A percentile compares a stretch with the other conserved stretches of the same genome.
Evolutionary conservation across 2,113 vertebrate species (phyloP).

Genomic region (Percopsis transmontana): DNA sequence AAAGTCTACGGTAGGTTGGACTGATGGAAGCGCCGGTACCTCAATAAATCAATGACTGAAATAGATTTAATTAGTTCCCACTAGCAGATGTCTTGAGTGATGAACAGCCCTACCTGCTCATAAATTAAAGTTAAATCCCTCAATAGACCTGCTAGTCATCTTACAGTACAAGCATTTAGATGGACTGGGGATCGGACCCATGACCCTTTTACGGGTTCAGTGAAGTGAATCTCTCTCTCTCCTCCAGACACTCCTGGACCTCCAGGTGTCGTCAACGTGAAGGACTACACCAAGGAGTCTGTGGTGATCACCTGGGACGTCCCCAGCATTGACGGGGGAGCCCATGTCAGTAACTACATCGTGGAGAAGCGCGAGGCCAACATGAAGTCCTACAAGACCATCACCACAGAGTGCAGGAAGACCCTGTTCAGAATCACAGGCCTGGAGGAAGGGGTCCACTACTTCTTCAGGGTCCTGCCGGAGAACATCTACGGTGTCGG

Average conservation of each 20-base stretch:
- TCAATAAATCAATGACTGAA: neutral
- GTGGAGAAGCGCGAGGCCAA: constrained; percentile 95
- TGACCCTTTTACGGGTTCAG: no score
- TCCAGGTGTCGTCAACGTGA: constrained; percentile 87
- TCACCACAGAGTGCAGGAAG: constrained; percentile 95
- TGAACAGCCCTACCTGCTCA: no score
- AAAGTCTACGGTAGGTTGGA: constrained; percentile 91
- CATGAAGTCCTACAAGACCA: constrained; percentile 97
- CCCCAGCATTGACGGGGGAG: constrained; percentile 91
- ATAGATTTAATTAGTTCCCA: no score
- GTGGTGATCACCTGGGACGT: constrained; percentile 98
- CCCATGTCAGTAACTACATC: constrained; percentile 94
- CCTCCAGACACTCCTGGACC: constrained; percentile 93
- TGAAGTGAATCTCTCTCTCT: neutral
- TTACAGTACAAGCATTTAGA: no score
- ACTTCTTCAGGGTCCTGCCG: constrained; percentile 96
- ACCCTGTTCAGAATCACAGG: constrained; percentile 90
- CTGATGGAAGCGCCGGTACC: neutral
- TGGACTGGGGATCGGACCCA: no score
- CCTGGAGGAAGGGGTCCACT: constrained; percentile 87
- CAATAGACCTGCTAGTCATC: no score
- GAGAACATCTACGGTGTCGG: constrained; percentile 98
- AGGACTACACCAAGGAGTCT: constrained; percentile 95
- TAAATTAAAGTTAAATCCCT: no score
- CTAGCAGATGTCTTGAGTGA: no score